Evolutionary conservation across 2,888 invertebrate genomes (phyloP).

Genomic region (Acanthosepion lycidas): DNA sequence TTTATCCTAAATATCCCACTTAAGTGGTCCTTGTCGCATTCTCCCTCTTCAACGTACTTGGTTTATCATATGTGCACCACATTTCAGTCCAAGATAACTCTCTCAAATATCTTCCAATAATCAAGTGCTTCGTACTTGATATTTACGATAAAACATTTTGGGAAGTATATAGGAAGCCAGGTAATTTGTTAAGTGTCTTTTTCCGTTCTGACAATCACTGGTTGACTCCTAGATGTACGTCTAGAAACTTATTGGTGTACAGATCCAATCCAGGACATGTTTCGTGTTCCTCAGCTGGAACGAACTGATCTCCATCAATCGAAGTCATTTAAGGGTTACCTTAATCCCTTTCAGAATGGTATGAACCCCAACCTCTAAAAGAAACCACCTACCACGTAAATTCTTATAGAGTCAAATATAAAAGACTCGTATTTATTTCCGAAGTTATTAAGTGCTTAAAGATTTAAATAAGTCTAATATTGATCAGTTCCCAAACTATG

Average conservation of each 20-base stretch:
- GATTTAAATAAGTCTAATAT: too few species aligned
- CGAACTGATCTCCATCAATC: too few species aligned
- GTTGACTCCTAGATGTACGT: neutral
- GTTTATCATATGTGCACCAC: neutral
- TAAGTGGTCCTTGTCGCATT: neutral
- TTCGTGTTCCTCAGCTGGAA: neutral
- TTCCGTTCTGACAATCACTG: neutral
- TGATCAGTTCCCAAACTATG: too few species aligned
- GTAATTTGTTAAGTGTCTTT: neutral
- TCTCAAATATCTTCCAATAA: neutral
- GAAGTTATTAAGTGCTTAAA: too few species aligned
- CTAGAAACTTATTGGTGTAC: neutral
- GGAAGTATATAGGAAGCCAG: neutral
- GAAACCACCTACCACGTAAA: too few species aligned
- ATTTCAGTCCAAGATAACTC: neutral
- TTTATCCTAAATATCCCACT: neutral
- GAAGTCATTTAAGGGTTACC: too few species aligned
- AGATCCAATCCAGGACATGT: neutral
- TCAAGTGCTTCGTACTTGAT: neutral
- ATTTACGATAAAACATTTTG: neutral
- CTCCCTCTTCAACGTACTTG: neutral
- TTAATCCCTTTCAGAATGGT: too few species aligned
- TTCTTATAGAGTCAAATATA: too few species aligned
- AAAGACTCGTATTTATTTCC: too few species aligned
- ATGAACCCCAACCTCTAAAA: too few species aligned